Conservation (phyloP, 2,888 invertebrate species). For the Diarsia mendica region DNA sequence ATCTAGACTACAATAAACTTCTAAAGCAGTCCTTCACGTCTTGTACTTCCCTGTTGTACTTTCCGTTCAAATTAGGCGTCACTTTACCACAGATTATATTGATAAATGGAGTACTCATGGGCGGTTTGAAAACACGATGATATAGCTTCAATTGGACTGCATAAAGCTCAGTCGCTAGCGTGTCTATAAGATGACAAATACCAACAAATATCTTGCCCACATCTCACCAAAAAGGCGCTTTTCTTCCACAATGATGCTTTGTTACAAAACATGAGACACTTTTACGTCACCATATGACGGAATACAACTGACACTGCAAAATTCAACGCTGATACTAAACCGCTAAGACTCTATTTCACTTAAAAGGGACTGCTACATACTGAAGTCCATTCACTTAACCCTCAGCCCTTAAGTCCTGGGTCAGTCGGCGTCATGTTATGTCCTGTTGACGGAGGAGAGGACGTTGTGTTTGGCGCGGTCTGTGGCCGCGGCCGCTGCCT, state of each 20-base stretch:
- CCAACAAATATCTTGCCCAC: neutral
- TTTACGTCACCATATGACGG: neutral
- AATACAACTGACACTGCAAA: neutral
- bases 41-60: slow-evolving; percentile 27
- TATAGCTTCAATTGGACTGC: neutral
- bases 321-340: neutral
- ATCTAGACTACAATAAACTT: slow-evolving; percentile 29
- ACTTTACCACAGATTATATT: slow-evolving; percentile 25
- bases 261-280: neutral
- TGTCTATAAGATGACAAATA: neutral
- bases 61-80: slow-evolving; percentile 19
- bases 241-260: neutral
- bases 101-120: slow-evolving; percentile 42
- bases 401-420: slow-evolving; percentile 35
- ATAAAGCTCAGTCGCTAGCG: neutral
- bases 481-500: slow-evolving; percentile 95
- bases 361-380: neutral
- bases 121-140: neutral
- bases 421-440: slow-evolving; percentile 75
- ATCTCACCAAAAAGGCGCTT: neutral
- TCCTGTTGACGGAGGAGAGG: slow-evolving; percentile 85
- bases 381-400: slow-evolving; percentile 31
- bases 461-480: slow-evolving; percentile 94
- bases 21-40: slow-evolving; percentile 49
- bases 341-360: slow-evolving; percentile 45